phyloP scores from a whole-genome alignment of 2,113 vertebrate genomes.

The Rhizomys pruinosus region DNA sequence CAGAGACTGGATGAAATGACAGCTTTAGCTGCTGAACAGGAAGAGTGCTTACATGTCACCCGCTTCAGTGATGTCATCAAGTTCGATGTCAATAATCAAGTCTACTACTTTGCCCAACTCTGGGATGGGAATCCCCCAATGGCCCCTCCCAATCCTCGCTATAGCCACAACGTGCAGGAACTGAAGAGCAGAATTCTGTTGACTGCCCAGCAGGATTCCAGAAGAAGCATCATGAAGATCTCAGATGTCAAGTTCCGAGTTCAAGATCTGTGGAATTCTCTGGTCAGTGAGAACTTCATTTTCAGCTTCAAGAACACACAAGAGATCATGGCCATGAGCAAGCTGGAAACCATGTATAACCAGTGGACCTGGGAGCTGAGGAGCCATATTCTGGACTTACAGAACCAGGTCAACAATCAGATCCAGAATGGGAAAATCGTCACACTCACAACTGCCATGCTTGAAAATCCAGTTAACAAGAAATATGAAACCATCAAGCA shows the following conservation, averaged over 20 bases:
- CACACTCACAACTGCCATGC: accelerated
- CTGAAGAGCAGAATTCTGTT: conserved; percentile 76
- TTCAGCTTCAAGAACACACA: conserved; percentile 84
- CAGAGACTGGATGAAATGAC: conserved; percentile 83
- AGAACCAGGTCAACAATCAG: conserved; percentile 77
- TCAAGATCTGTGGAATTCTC: conserved; percentile 80
- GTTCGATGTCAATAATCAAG: conserved; percentile 80
- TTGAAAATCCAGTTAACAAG: conserved; percentile 35
- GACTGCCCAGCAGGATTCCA: conserved; percentile 66
- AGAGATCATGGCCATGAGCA: conserved; percentile 82
- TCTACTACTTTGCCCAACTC: conserved; percentile 83
- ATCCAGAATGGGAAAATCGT: conserved; percentile 75
- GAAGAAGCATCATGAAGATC: conserved; percentile 66
- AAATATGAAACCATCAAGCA: conserved; percentile 56
- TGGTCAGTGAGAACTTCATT: conserved; percentile 84
- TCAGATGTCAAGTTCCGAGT: conserved; percentile 76
- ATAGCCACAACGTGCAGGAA: conserved; percentile 83
- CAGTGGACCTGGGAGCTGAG: conserved; percentile 83
- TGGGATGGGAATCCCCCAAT: conserved; percentile 85
- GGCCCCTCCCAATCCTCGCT: conserved; percentile 82
- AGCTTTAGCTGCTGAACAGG: conserved; percentile 79
- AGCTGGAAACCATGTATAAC: conserved; percentile 80
- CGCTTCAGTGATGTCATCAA: conserved; percentile 83
- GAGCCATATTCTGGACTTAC: conserved; percentile 70
- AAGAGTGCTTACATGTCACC: conserved; percentile 70